A percentile compares a stretch with the other conserved stretches of the same genome.
These are phyloP conservation scores for human DNA, from an alignment of 2,113 vertebrate genomes.

Conservation along the genomic window DNA sequence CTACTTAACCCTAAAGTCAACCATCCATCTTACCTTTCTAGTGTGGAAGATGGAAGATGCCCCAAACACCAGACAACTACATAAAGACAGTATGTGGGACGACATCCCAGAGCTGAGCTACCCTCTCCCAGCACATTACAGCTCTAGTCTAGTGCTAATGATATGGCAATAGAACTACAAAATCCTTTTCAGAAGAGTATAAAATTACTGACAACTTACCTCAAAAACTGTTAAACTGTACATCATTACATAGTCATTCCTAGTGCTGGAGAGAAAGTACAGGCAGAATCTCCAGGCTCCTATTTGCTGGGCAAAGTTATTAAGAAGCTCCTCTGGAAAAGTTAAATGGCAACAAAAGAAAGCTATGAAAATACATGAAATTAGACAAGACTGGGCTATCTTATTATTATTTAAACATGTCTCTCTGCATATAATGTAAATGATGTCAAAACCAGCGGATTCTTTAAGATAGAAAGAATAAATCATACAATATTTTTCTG, in stretches of 20 bases:
- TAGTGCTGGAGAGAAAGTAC: slow-evolving; percentile 97
- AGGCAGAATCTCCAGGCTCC: slow-evolving; percentile 98
- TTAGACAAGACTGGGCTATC: background rate
- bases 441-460: background rate
- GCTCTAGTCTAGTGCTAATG: background rate
- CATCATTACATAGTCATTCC: slow-evolving; percentile 99
- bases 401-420: background rate
- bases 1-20: background rate
- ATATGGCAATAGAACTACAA: background rate
- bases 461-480: slow-evolving; percentile 9
- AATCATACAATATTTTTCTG: background rate
- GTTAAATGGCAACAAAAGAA: slow-evolving; percentile 65
- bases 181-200: slow-evolving; percentile 29
- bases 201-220: slow-evolving; percentile 85
- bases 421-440: background rate
- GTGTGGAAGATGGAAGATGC: background rate
- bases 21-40: background rate
- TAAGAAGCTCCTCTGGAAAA: slow-evolving; percentile 96
- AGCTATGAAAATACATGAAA: slow-evolving; percentile 51
- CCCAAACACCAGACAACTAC: background rate
- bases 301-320: slow-evolving; percentile 99
- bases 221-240: slow-evolving; percentile 99
- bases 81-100: background rate
- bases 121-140: background rate
- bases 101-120: background rate